phyloP scores from a whole-genome alignment of 2,113 vertebrate species.

The Trachemys scripta region DNA sequence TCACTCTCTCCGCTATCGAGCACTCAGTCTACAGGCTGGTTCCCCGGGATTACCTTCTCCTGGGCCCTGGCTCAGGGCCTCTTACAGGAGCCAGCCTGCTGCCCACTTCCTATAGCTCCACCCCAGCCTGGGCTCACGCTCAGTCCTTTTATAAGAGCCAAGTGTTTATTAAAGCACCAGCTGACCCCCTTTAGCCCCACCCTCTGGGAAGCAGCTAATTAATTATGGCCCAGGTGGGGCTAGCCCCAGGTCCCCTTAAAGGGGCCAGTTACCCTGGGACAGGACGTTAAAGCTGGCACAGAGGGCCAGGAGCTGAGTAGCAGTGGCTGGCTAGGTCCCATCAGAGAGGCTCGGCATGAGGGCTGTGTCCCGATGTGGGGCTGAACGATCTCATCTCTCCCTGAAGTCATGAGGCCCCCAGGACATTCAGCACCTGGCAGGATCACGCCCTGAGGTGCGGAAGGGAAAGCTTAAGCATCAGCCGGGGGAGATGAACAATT shows the following conservation, averaged over 20 bases:
- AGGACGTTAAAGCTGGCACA: not conserved
- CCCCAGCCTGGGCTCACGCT: not conserved
- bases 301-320: not conserved
- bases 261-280: not conserved
- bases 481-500: not conserved
- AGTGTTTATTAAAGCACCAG: not conserved
- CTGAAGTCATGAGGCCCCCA: not conserved
- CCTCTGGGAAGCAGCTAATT: not conserved
- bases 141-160: not conserved
- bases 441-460: not conserved
- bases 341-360: not conserved
- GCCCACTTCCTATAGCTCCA: too few relatives aligned
- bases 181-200: not conserved
- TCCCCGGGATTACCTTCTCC: too few relatives aligned
- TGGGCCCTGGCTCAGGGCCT: too few relatives aligned
- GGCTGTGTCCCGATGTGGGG: not conserved
- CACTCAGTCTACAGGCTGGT: too few relatives aligned
- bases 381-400: not conserved
- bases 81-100: too few relatives aligned
- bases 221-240: not conserved
- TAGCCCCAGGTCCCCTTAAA: not conserved
- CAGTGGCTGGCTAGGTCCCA: not conserved
- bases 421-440: not conserved
- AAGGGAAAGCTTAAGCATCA: not conserved
- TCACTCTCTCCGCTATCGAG: too few relatives aligned